Evolutionary conservation across 2,113 vertebrate genomes (phyloP).

Genomic region (Clarias batrachus): DNA sequence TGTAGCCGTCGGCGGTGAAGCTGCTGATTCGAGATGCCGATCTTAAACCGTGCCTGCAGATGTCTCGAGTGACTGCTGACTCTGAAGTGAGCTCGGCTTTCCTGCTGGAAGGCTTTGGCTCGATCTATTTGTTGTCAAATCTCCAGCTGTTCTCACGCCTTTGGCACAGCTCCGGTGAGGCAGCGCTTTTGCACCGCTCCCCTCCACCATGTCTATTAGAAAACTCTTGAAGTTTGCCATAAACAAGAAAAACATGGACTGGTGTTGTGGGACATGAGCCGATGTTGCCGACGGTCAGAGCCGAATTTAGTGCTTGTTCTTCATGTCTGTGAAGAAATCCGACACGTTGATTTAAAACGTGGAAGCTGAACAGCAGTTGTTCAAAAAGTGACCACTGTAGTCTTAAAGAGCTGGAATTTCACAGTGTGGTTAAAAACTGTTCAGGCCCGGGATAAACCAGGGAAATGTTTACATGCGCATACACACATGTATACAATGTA

Average conservation of each 20-base stretch:
- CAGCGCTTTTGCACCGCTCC: neutral
- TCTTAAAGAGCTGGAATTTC: neutral
- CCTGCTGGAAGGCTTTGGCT: slow-evolving; percentile 14
- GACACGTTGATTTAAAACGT: neutral
- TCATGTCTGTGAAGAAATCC: neutral
- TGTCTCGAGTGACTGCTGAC: slow-evolving; percentile 19
- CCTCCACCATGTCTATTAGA: neutral
- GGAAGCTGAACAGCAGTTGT: neutral
- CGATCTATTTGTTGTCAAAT: slow-evolving; percentile 21
- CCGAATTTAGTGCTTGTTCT: neutral
- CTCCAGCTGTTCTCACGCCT: slow-evolving; percentile 5
- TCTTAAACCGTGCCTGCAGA: neutral
- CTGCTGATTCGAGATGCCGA: neutral
- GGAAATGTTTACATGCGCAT: neutral
- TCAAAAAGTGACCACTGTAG: neutral
- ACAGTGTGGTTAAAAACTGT: neutral
- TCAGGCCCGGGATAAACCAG: neutral
- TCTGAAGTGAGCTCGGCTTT: slow-evolving; percentile 14
- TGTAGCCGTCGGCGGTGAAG: slow-evolving; percentile 9
- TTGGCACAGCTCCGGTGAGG: neutral
- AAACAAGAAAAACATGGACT: neutral
- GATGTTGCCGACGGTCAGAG: neutral
- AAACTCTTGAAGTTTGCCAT: neutral
- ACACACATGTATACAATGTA: neutral
- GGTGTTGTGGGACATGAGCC: neutral